These are phyloP conservation scores for Scrobipalpa atriplicella DNA, from an alignment of 2,888 invertebrate species.

Conservation along the genomic window DNA sequence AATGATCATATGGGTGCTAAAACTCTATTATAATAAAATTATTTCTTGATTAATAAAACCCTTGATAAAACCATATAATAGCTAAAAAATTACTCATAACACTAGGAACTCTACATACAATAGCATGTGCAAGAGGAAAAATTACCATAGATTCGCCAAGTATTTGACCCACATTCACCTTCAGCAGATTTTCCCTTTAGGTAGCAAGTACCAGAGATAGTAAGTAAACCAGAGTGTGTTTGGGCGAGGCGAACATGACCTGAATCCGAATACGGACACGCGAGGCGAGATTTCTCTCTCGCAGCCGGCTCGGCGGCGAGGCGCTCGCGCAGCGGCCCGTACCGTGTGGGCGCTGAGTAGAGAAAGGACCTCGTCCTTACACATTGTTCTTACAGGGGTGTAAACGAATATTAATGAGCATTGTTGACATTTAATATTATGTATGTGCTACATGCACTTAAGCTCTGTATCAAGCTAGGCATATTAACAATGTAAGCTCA, in stretches of 20 bases:
- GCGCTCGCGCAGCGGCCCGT: slow-evolving; percentile 47
- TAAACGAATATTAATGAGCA: slow-evolving; percentile 24
- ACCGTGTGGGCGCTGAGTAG: slow-evolving; percentile 45
- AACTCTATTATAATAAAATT: too few relatives aligned
- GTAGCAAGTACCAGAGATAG: slow-evolving; percentile 24
- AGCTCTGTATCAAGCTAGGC: neutral
- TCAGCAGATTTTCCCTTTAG: slow-evolving; percentile 22
- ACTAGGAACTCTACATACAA: neutral
- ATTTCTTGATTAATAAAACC: too few relatives aligned
- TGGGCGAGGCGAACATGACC: slow-evolving; percentile 71
- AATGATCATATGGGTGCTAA: too few relatives aligned
- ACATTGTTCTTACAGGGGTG: slow-evolving; percentile 28
- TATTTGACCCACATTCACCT: neutral
- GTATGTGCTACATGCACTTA: neutral
- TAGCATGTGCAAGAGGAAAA: neutral
- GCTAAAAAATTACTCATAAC: neutral
- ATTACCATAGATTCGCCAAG: slow-evolving; percentile 3
- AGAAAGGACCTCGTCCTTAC: slow-evolving; percentile 69
- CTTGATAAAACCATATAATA: too few relatives aligned
- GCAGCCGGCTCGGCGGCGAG: slow-evolving; percentile 47
- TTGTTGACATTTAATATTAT: neutral
- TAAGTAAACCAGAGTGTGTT: slow-evolving; percentile 57
- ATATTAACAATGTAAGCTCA: neutral
- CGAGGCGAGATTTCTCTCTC: slow-evolving; percentile 70
- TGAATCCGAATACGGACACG: slow-evolving; percentile 75